Percentiles rank a stretch among this genome's conserved stretches.
Evolutionary conservation across 2,888 invertebrate genomes (phyloP).

Genomic region (Dasysyrphus tricinctus): DNA sequence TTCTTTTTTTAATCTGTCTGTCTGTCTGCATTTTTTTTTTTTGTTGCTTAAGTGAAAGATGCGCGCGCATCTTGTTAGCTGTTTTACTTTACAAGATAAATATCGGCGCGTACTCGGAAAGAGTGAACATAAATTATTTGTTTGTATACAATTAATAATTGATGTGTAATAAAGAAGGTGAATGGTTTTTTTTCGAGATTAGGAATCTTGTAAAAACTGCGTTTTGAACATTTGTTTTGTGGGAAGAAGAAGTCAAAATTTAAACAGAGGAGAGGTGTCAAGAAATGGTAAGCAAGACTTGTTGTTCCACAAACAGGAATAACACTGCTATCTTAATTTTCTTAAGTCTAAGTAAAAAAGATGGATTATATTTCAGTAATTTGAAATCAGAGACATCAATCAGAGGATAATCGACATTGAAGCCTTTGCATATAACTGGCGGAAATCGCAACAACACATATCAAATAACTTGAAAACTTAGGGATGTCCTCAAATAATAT

Average conservation of each 20-base stretch:
- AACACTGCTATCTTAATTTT: background rate
- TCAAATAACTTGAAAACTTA: too few relatives aligned
- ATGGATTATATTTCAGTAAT: background rate
- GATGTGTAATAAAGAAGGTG: slow-evolving; percentile 74
- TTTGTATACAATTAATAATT: slow-evolving; percentile 73
- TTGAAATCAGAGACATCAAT: background rate
- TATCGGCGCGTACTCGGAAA: slow-evolving; percentile 54
- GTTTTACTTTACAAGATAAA: slow-evolving; percentile 69
- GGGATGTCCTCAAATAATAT: too few relatives aligned
- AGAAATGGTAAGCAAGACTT: background rate
- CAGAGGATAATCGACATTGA: background rate
- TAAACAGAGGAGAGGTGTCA: background rate
- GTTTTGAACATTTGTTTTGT: slow-evolving; percentile 54
- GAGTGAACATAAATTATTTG: slow-evolving; percentile 71
- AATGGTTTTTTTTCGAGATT: slow-evolving; percentile 58
- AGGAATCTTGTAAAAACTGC: slow-evolving; percentile 67
- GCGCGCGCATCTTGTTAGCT: slow-evolving; percentile 67
- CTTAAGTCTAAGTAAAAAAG: background rate
- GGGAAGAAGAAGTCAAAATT: background rate
- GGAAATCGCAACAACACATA: too few relatives aligned
- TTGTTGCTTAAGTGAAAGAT: slow-evolving; percentile 2
- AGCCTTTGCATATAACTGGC: background rate
- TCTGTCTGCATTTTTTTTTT: background rate
- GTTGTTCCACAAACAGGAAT: background rate
- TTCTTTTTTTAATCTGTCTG: slow-evolving; percentile 17